Evolutionary conservation across 2,113 vertebrate species (phyloP).

Genomic region (Serilophus lunatus): DNA sequence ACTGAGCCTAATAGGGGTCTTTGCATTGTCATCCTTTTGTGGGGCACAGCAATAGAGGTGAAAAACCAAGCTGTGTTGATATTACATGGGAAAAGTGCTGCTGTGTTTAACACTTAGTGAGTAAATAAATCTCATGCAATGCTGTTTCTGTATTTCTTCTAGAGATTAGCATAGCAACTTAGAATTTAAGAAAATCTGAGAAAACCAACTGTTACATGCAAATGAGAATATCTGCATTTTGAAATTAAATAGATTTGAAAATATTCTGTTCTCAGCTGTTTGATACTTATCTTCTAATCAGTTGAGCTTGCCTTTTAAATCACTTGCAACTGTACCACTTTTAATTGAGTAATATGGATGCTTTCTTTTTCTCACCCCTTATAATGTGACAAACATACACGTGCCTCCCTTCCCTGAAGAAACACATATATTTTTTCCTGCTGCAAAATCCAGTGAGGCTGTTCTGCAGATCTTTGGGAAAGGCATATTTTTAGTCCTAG

Average conservation of each 20-base stretch:
- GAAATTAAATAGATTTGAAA: not conserved
- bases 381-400: not conserved
- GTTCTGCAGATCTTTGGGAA: not conserved
- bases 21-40: not conserved
- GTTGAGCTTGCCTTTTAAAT: not conserved
- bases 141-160: not conserved
- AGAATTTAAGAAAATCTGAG: not conserved
- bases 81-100: not conserved
- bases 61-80: not conserved
- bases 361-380: not conserved
- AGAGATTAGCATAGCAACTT: not conserved
- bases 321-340: not conserved
- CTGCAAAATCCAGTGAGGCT: not conserved
- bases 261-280: not conserved
- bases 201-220: not conserved
- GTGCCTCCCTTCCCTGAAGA: not conserved
- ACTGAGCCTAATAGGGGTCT: not conserved
- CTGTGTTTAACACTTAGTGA: not conserved
- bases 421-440: not conserved
- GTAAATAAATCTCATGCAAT: not conserved
- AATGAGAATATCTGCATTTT: not conserved
- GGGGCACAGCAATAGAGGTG: not conserved
- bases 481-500: not conserved
- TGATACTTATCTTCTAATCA: not conserved
- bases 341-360: not conserved